A percentile compares a stretch with the other conserved stretches of the same genome.
phyloP scores from a whole-genome alignment of 1,140 invertebrate genomes.

The Drosophila melanogaster region Release_6_plus_ISO1_MT NT_037436.4:19625001-19625500 shows the following conservation, averaged over 20 bases:
- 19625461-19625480: constrained; percentile 58
- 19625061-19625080: constrained; percentile 12
- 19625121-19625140: constrained; percentile 47
- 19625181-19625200: constrained; percentile 55
- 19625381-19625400: constrained; percentile 35
- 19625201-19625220: constrained; percentile 27
- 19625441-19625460: constrained; percentile 65
- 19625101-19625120: constrained; percentile 58
- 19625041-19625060: constrained; percentile 30
- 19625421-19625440: constrained; percentile 75
- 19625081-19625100: constrained; percentile 57
- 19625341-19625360: constrained; percentile 53
- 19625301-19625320: constrained; percentile 8
- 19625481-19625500: constrained; percentile 8
- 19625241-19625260: constrained; percentile 64
- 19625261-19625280: constrained; percentile 44
- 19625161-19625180: constrained; percentile 80
- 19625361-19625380: constrained; percentile 24
- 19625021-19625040: constrained; percentile 70
- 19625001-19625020: constrained; percentile 44
- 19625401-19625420: constrained; percentile 59
- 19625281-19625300: constrained; percentile 36
- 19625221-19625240: constrained; percentile 54
- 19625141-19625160: constrained; percentile 70
- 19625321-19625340: constrained; percentile 14